These are phyloP conservation scores for Pristionchus entomophagus DNA, from an alignment of 2,888 invertebrate species.

Conservation along the genomic window DNA sequence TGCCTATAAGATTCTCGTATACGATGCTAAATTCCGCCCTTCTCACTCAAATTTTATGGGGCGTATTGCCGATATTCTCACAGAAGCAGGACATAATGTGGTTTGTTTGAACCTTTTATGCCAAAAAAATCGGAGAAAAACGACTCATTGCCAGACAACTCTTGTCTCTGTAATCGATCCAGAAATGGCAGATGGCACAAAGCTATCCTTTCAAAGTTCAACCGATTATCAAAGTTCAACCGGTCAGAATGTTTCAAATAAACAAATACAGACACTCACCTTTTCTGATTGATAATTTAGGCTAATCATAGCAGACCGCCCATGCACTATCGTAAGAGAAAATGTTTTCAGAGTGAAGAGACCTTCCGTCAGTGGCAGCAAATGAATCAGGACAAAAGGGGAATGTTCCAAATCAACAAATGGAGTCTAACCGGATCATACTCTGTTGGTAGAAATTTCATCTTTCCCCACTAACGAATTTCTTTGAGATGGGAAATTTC, in stretches of 20 bases:
- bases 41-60: slow-evolving; percentile 39
- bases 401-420: too few species aligned
- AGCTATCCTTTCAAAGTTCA: too few species aligned
- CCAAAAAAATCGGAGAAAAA: not conserved
- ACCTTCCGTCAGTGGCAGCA: too few species aligned
- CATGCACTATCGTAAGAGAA: too few species aligned
- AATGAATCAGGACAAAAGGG: too few species aligned
- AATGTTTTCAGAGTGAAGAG: too few species aligned
- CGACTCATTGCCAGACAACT: not conserved
- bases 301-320: too few species aligned
- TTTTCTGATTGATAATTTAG: too few species aligned
- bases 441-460: not conserved
- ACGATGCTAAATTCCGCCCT: slow-evolving; percentile 19
- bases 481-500: not conserved
- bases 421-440: not conserved
- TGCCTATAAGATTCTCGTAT: slow-evolving; percentile 35
- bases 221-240: too few species aligned
- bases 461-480: too few species aligned
- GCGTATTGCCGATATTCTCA: slow-evolving; percentile 23
- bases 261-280: too few species aligned
- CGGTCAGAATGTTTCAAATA: too few species aligned
- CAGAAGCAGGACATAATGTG: slow-evolving; percentile 28
- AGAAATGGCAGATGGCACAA: not conserved
- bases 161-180: not conserved
- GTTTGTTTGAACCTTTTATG: not conserved